Conservation (phyloP, 2,888 invertebrate species). For the Dynastes maya region DNA sequence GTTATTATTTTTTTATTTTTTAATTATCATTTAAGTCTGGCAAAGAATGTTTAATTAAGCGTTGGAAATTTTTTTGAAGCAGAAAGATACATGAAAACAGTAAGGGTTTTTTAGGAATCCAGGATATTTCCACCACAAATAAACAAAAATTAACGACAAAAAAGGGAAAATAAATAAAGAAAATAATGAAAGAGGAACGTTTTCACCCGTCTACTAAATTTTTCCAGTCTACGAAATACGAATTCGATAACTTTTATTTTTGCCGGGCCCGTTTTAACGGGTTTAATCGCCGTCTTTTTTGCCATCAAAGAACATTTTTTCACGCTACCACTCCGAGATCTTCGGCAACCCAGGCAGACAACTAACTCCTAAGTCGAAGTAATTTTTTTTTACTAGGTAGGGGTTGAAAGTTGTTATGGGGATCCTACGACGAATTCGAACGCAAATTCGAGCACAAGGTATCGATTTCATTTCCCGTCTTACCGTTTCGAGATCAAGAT, state of each 20-base stretch:
- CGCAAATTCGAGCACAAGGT: neutral
- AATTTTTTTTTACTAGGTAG: conserved; percentile 1
- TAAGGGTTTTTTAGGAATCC: no score
- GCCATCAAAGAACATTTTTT: conserved; percentile 21
- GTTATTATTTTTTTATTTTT: no score
- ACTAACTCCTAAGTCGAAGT: neutral
- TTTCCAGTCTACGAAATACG: conserved; percentile 42
- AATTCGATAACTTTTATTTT: conserved; percentile 35
- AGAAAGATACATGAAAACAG: no score
- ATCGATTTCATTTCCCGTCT: neutral
- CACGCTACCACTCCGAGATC: neutral
- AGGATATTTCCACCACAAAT: neutral
- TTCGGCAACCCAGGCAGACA: no score
- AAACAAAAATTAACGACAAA: neutral
- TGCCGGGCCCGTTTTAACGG: conserved; percentile 17
- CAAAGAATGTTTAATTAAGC: no score
- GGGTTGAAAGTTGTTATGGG: neutral
- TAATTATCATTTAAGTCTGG: no score
- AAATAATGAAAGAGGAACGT: conserved; percentile 10
- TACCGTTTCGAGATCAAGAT: neutral
- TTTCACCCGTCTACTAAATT: conserved; percentile 27
- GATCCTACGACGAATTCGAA: neutral
- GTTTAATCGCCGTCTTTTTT: conserved; percentile 38
- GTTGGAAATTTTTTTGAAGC: no score
- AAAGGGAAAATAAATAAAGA: neutral